These are phyloP conservation scores for Thamnophis sirtalis DNA, from an alignment of 2,113 vertebrate genomes.

Conservation along the genomic window DNA sequence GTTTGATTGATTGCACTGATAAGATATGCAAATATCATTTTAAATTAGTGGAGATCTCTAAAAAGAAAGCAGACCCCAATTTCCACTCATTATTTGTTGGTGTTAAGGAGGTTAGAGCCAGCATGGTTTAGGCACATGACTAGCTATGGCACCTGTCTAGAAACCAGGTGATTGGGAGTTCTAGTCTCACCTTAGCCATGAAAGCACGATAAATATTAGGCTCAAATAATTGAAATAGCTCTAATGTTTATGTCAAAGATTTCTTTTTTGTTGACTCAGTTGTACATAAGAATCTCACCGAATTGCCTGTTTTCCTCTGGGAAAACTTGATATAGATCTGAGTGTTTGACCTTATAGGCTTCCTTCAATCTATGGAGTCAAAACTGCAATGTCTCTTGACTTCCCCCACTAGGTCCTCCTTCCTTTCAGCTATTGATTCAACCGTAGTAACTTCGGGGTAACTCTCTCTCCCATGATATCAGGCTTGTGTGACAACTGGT, in stretches of 20 bases:
- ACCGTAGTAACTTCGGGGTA: not conserved
- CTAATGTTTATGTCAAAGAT: not conserved
- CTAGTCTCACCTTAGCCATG: not conserved
- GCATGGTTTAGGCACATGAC: not conserved
- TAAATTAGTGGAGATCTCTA: not conserved
- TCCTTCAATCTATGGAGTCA: not conserved
- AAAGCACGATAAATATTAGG: not conserved
- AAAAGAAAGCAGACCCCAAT: not conserved
- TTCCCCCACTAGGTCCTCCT: not conserved
- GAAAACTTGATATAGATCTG: not conserved
- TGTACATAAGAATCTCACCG: not conserved
- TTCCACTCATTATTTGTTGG: not conserved
- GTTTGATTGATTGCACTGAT: too few relatives aligned
- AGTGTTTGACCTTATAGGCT: not conserved
- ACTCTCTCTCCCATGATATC: not conserved
- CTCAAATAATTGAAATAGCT: not conserved
- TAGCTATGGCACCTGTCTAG: not conserved
- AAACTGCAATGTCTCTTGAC: not conserved
- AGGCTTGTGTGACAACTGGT: not conserved
- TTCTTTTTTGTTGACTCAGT: not conserved
- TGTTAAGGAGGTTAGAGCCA: not conserved
- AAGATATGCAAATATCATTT: not conserved
- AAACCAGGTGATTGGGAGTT: not conserved
- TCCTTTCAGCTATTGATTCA: not conserved
- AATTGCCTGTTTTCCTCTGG: not conserved